phyloP scores from a whole-genome alignment of 2,797 vertebrate genomes.

The Anomalospiza imberbis region DNA sequence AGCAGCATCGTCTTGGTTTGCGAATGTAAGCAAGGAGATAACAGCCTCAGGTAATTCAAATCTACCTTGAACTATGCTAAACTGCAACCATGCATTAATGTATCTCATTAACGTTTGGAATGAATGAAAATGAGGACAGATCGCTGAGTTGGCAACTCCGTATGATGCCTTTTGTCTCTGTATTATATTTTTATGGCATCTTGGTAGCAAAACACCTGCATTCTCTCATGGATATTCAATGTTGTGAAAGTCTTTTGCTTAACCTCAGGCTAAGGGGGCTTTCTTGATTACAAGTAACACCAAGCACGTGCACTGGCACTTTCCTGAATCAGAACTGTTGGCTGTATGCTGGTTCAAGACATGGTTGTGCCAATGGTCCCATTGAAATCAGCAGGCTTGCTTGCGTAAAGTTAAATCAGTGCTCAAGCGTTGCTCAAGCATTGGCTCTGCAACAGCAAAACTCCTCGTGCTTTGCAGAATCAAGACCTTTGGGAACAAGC shows the following conservation, averaged over 20 bases:
- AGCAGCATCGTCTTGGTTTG: background rate
- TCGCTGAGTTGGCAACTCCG: fast-evolving
- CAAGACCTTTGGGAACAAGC: background rate
- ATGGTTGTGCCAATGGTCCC: background rate
- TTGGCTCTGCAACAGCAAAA: background rate
- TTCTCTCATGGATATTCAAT: background rate
- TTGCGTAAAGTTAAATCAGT: background rate
- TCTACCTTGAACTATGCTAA: background rate
- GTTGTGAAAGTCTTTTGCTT: background rate
- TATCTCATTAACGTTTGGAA: background rate
- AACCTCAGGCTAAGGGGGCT: background rate
- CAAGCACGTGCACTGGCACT: fast-evolving
- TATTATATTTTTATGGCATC: background rate
- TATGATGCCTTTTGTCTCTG: background rate
- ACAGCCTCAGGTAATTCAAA: conserved; percentile 3
- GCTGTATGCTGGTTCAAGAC: background rate
- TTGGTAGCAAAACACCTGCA: background rate
- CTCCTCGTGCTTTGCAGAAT: background rate
- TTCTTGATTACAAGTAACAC: background rate
- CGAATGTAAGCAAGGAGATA: background rate
- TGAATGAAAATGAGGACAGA: background rate
- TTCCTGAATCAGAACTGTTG: background rate
- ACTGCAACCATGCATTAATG: background rate
- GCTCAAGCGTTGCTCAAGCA: background rate
- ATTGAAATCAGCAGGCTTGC: background rate